Base-by-base conservation (phyloP, 1,140 invertebrate species). In the Stegodyphus mimosarum region DNA sequence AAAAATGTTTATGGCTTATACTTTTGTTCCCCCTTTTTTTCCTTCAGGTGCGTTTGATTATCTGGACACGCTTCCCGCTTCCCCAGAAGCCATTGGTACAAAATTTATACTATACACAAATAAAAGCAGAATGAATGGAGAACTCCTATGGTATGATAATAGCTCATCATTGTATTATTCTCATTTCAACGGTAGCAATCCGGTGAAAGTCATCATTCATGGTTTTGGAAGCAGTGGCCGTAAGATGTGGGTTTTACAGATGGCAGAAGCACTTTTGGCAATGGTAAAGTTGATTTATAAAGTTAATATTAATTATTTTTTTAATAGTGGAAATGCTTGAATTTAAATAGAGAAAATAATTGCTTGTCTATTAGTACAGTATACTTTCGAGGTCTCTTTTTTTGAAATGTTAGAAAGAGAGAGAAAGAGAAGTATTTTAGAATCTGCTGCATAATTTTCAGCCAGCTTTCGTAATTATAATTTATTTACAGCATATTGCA, bases 151-250 rank as follows among this genome's bases (percentile, higher is more conserved):
- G 79, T 86, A 87, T 55, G 80, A 87, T 17, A 87, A 88, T 63
- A 80, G 76, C 11, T 84, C 87, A 5, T 84, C 86, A 0, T 48
- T 88, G 3, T 76, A 87, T 52, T 76, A 74, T 55, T 89, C 84
- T 89, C 87, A 93, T 18, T 94, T 94, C 89, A 94, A 95, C 88
- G 90, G 91, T 11, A 92, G 92, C 6, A 90, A 93, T n/a, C 94
- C 95, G 0, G 95, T 95, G 15, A 96, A 97, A 90, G 93, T 99
- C 48, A 95, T 99, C 84, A 95, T 98, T 0, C 97, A 99, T 88
- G 97, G 97, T 6, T 99, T 98, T 89, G 95, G 96, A 1, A 96
- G 96, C 69, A 95, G 95, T 88, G 97, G 96, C 88, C 93, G 94
- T 18, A 94, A 95, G 87, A 93, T 96, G 10, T 98, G 97, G 97